Conservation (phyloP, 2,113 vertebrate species). For the Cyanocitta stelleri region DNA sequence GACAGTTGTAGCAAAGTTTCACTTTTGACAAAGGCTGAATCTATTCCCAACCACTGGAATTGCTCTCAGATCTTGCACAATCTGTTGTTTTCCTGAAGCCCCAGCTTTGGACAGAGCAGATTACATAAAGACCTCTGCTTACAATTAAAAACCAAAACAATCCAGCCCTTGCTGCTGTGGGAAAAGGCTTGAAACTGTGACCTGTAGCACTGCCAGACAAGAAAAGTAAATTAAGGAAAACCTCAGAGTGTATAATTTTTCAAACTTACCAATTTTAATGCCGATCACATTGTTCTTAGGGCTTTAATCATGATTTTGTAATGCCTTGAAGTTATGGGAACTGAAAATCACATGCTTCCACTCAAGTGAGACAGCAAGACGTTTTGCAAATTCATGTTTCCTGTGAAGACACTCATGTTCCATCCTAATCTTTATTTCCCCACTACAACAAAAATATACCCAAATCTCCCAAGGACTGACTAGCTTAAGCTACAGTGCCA, state of each 20-base stretch:
- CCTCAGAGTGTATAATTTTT: slow-evolving; percentile 11
- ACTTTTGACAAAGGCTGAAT: neutral
- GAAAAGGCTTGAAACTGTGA: slow-evolving; percentile 23
- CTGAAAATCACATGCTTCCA: slow-evolving; percentile 10
- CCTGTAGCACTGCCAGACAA: neutral
- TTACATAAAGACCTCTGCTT: neutral
- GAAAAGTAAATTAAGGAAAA: slow-evolving; percentile 19
- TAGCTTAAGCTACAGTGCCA: neutral
- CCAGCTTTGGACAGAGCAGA: neutral
- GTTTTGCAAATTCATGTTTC: slow-evolving; percentile 14
- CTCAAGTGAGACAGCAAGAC: slow-evolving; percentile 10
- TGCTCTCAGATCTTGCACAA: neutral
- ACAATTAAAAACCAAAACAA: slow-evolving; percentile 20
- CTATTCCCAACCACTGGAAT: neutral
- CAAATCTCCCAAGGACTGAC: neutral
- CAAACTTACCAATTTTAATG: neutral
- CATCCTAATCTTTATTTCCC: neutral
- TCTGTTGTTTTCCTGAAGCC: neutral
- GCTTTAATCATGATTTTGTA: neutral
- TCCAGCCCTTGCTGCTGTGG: neutral
- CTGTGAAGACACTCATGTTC: neutral
- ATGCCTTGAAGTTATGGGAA: neutral
- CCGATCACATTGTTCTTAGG: neutral
- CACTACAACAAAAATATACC: neutral
- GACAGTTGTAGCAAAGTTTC: neutral